phyloP scores from a whole-genome alignment of 2,113 vertebrate genomes.

The Syrrhaptes paradoxus region DNA sequence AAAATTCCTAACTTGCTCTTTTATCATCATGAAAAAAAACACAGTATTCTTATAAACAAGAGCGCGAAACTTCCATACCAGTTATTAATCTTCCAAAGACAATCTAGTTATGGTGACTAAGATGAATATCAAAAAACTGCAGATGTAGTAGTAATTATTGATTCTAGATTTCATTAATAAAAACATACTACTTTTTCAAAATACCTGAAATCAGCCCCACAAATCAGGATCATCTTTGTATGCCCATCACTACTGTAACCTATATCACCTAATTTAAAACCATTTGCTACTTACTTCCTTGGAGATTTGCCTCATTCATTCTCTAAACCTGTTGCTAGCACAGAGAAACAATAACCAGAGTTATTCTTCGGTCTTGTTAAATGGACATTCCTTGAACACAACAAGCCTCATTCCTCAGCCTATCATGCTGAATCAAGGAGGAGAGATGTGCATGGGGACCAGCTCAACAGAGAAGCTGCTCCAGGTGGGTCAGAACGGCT shows the following conservation, averaged over 20 bases:
- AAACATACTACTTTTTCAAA: neutral
- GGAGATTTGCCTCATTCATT: neutral
- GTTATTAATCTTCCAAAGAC: neutral
- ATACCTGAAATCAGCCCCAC: neutral
- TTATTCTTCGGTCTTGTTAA: neutral
- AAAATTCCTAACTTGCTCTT: neutral
- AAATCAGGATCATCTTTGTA: neutral
- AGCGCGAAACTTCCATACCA: neutral
- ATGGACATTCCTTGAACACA: neutral
- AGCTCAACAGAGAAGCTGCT: neutral
- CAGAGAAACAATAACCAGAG: neutral
- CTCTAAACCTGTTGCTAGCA: neutral
- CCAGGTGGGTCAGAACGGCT: neutral
- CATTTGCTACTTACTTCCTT: neutral
- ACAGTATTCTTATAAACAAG: neutral
- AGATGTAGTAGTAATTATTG: neutral
- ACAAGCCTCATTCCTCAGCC: neutral
- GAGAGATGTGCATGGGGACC: neutral
- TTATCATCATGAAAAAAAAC: neutral
- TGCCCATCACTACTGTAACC: neutral
- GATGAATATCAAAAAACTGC: neutral
- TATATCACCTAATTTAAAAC: neutral
- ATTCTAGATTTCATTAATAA: neutral
- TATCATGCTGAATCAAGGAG: neutral
- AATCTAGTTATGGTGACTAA: neutral